phyloP scores from a whole-genome alignment of 37 sponge, comb jelly and placozoan species.

The Aphrocallistes beatrix region DNA sequence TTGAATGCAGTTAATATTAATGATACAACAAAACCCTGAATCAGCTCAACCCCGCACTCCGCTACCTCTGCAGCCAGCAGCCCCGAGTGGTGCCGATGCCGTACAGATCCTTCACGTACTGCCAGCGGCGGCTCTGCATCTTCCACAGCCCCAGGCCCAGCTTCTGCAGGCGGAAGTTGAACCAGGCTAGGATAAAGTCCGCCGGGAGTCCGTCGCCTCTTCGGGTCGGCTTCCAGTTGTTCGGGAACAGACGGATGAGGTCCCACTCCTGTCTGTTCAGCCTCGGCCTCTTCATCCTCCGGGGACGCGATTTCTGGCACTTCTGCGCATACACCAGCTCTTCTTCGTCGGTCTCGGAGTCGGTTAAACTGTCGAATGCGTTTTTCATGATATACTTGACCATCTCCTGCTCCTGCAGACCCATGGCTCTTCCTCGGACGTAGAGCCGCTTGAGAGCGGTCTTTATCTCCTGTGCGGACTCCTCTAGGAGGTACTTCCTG shows the following conservation, averaged over 20 bases:
- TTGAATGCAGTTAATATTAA: background rate
- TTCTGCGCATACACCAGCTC: background rate
- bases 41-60: no score
- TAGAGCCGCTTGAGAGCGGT: background rate
- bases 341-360: background rate
- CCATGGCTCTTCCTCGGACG: background rate
- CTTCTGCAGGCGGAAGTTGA: constrained; percentile 12
- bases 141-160: constrained; percentile 12
- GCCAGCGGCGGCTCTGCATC: background rate
- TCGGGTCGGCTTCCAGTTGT: constrained; percentile 13
- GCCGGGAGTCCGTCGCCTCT: background rate
- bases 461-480: background rate
- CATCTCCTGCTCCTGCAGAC: constrained; percentile 8
- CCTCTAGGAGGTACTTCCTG: background rate
- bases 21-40: no score
- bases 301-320: background rate
- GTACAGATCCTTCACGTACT: constrained; percentile 14
- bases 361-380: background rate
- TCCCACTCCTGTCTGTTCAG: background rate
- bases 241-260: background rate
- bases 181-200: constrained; percentile 20
- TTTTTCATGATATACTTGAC: background rate
- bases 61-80: background rate
- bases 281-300: background rate
- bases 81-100: background rate